Evolutionary conservation across 2,113 vertebrate species (phyloP), one percentile per base, ranked within the genome.

Genomic region (Theristicus caerulescens): DNA sequence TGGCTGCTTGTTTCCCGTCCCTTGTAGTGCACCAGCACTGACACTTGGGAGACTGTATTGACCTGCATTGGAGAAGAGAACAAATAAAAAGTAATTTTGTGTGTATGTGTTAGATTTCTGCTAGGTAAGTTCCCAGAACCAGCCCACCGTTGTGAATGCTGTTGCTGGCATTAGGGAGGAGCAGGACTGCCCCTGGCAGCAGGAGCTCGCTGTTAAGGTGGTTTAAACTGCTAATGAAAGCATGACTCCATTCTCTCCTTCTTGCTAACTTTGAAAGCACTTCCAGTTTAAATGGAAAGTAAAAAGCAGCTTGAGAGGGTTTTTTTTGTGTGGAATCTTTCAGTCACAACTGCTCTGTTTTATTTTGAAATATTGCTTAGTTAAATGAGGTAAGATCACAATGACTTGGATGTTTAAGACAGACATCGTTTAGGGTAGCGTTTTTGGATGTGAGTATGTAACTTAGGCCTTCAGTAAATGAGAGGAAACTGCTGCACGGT

Each of bases 221-320:
- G 7, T 67, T 85, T 88, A 38, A 82, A n/a, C 42, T 64, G n/a
- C 51, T 58, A 10, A 11, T 36, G 66, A 38, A 85, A 76, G 15
- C 29, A 16, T 1, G 0, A 22, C 25, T 85, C 38, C 0, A 0
- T 74, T 88, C 54, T 52, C 13, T 61, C 25, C 34, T 73, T 57
- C 47, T 24, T 69, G 49, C 17, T 47, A 9, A 51, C n/a, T 83
- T 51, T 52, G 64, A 69, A 73, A 66, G 29, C 38, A 13, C 25
- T 71, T 94, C 24, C n/a, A 47, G 24, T 70, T 76, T 76, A 64
- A 81, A 65, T 47, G 42, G 20, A 52, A 81, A 70, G 42, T 44
- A 15, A 94, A 93, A 78, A 42, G 47, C 70, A 64, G 25, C 18
- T 29, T 44, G 27, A 85, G 76, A 77, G 44, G 21, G 4, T 12